Evolutionary conservation across 1,140 invertebrate species (phyloP).

Genomic region (Heterodera carotae): DNA sequence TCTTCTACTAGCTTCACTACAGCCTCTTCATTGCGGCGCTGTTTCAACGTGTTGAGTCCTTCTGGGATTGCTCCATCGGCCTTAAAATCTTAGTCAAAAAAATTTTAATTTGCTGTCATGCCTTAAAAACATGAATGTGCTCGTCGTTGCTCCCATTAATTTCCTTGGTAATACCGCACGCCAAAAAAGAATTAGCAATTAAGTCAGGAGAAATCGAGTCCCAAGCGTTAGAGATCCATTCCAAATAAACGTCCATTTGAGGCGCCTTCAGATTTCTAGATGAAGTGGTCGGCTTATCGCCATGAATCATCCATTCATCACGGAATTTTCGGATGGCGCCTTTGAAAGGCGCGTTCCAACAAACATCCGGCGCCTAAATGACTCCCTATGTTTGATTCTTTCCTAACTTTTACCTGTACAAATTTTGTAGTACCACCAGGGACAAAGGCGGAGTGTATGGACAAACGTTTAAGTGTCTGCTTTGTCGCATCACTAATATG

Average conservation of each 20-base stretch:
- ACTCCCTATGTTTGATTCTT: too few relatives aligned
- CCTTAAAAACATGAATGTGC: slow-evolving; percentile 34
- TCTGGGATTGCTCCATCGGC: slow-evolving; percentile 77
- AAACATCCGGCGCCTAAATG: slow-evolving; percentile 27
- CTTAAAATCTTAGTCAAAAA: not conserved
- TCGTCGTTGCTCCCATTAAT: slow-evolving; percentile 30
- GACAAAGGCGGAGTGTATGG: not conserved
- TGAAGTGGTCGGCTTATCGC: slow-evolving; percentile 6
- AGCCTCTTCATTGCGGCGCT: too few relatives aligned
- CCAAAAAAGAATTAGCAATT: slow-evolving; percentile 24
- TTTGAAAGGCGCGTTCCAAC: slow-evolving; percentile 34
- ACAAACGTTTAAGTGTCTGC: not conserved
- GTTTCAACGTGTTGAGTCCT: not conserved
- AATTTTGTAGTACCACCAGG: slow-evolving; percentile 13
- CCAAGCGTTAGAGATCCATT: slow-evolving; percentile 26
- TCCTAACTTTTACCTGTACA: not conserved
- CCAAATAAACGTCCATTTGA: slow-evolving; percentile 22
- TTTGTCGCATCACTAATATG: too few relatives aligned
- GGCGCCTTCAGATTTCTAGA: slow-evolving; percentile 24
- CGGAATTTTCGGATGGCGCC: not conserved
- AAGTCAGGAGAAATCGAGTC: slow-evolving; percentile 13
- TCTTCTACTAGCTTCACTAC: too few relatives aligned
- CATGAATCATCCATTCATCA: slow-evolving; percentile 27
- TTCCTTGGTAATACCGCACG: slow-evolving; percentile 33
- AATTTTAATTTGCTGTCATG: not conserved